Evolutionary conservation across 2,113 vertebrate genomes (phyloP).

Genomic region (Xenus cinereus): DNA sequence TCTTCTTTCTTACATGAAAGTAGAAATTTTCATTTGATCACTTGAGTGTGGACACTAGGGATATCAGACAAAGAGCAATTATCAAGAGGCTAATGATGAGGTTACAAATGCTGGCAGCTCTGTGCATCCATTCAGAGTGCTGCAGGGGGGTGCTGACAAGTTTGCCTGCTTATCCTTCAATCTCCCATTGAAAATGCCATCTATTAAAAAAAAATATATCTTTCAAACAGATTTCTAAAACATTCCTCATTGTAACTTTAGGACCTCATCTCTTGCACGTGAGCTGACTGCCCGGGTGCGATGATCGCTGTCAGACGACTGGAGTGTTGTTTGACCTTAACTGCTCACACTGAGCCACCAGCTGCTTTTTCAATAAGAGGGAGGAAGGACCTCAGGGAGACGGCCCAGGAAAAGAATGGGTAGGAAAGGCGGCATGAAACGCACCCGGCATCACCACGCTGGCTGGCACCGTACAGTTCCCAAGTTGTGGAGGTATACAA

Average conservation of each 20-base stretch:
- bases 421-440: neutral
- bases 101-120: neutral
- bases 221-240: neutral
- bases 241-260: neutral
- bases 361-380: neutral
- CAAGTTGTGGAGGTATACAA: neutral
- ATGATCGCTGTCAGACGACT: neutral
- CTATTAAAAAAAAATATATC: neutral
- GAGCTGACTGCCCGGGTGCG: neutral
- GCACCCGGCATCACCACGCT: neutral
- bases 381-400: neutral
- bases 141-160: neutral
- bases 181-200: neutral
- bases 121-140: neutral
- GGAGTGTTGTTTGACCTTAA: neutral
- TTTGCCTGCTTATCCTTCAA: neutral
- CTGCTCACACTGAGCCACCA: neutral
- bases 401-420: neutral
- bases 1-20: neutral
- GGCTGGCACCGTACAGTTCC: neutral
- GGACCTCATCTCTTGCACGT: neutral
- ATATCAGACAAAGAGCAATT: conserved; percentile 7
- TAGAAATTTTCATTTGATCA: neutral
- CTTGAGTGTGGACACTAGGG: neutral
- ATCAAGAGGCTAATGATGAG: neutral